Evolutionary conservation across 1,140 invertebrate genomes (phyloP), one percentile per base, ranked within the genome.

Genomic region (Penaeus indicus): DNA sequence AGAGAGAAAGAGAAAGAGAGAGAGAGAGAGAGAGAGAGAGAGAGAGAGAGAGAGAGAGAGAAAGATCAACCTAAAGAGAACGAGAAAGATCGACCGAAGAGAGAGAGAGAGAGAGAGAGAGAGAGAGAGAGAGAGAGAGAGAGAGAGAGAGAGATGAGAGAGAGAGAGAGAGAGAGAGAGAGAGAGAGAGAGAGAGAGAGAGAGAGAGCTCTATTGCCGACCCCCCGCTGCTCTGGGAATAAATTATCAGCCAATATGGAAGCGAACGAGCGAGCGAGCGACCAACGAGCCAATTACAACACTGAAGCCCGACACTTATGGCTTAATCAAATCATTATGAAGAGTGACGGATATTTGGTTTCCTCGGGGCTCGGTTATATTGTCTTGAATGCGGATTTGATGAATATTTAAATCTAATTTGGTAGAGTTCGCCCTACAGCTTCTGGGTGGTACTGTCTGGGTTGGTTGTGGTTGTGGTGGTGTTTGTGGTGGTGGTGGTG

Each of bases 161-260:
- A 78, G 75, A 78, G 32, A 32, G 32, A 1, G 75, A 13, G 75
- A 78, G 75, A 78, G 75, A 13, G 75, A 78, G 75, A 78, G 25
- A 78, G 75, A 78, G 75, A 78, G 75, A 13, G 75, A 78, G 25
- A 78, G 75, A 78, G 75, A 78, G 75, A 13, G 75, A 78, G 75
- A 78, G 75, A 78, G 75, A 78, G 75, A 1, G 27, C 21, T 0
- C 54, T 27, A 32, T 78, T 42, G 75, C 72, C 84, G 21, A 54
- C 67, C 10, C 54, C 54, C 63, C 69, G 54, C 18, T 21, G 38
- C 77, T 54, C 4, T 54, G 64, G 81, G 84, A 85, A 85, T 85
- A 85, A 85, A 85, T 85, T 85, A 85, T 85, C 84, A 85, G 84
- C 61, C 84, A 85, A 85, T 85, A 85, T 85, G 84, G 79, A 72